These are phyloP conservation scores for Drosophila prolongata DNA, from an alignment of 2,888 invertebrate species.

Conservation along the genomic window DNA sequence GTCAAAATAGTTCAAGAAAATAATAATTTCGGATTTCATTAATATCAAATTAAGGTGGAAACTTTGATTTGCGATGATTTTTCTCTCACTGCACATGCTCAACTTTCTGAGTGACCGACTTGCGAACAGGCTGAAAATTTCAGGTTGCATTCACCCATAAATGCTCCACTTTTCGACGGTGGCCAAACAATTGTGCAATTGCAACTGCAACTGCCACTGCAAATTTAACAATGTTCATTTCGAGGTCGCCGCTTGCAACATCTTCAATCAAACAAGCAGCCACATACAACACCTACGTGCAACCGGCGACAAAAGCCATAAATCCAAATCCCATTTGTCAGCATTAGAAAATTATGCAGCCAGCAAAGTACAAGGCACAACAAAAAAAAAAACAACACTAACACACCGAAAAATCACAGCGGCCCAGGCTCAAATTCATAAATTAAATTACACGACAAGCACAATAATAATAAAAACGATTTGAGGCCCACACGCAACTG, in stretches of 20 bases:
- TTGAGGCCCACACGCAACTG: slow-evolving; percentile 74
- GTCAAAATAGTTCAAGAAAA: too few species aligned
- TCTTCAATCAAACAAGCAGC: slow-evolving; percentile 70
- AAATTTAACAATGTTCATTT: slow-evolving; percentile 39
- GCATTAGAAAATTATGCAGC: slow-evolving; percentile 79
- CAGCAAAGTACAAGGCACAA: slow-evolving; percentile 28
- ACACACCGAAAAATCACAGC: slow-evolving; percentile 34
- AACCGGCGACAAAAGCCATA: slow-evolving; percentile 61
- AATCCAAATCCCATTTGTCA: slow-evolving; percentile 79
- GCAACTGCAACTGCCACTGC: slow-evolving; percentile 12
- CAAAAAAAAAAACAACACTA: not conserved
- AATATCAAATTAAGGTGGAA: not conserved
- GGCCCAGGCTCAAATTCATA: slow-evolving; percentile 63
- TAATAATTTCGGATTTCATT: too few species aligned
- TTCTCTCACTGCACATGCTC: not conserved
- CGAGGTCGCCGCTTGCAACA: slow-evolving; percentile 74
- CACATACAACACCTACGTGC: slow-evolving; percentile 58
- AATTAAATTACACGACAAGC: slow-evolving; percentile 79
- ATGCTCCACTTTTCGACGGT: slow-evolving; percentile 17
- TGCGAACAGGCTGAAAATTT: slow-evolving; percentile 4
- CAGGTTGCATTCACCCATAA: slow-evolving; percentile 15
- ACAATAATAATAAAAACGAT: slow-evolving; percentile 78
- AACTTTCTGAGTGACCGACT: not conserved
- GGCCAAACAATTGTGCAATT: slow-evolving; percentile 29
- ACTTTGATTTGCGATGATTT: not conserved